These are phyloP conservation scores for Craterocephalus amniculus DNA, from an alignment of 2,797 vertebrate species.

Conservation along the genomic window DNA sequence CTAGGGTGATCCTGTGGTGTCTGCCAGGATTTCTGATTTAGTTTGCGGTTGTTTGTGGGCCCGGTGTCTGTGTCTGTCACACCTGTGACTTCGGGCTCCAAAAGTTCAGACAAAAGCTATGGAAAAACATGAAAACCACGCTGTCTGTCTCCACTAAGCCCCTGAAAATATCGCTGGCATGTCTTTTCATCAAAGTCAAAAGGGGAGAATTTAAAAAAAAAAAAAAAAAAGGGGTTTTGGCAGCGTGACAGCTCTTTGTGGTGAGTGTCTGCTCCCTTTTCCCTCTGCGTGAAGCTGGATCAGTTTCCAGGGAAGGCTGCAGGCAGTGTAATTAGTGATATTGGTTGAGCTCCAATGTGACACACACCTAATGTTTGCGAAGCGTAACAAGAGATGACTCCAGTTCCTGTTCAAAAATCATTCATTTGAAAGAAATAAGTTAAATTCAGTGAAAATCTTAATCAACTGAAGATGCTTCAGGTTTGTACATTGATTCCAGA, in stretches of 20 bases:
- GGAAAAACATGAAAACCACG: constrained; percentile 68
- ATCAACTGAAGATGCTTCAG: not conserved
- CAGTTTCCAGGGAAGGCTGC: constrained; percentile 56
- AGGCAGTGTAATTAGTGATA: constrained; percentile 40
- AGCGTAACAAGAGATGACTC: not conserved
- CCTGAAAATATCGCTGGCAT: constrained; percentile 60
- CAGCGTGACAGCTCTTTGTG: constrained; percentile 68
- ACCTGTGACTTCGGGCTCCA: constrained; percentile 66
- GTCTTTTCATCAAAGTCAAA: constrained; percentile 67
- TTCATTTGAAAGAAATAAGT: not conserved
- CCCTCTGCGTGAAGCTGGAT: constrained; percentile 50
- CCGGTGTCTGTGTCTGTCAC: constrained; percentile 41
- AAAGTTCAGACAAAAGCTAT: constrained; percentile 63
- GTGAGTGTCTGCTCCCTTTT: constrained; percentile 50
- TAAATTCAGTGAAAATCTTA: not conserved
- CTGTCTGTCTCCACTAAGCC: constrained; percentile 70
- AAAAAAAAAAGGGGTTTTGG: constrained; percentile 60
- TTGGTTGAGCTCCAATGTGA: constrained; percentile 37
- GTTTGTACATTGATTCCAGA: not conserved
- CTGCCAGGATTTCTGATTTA: constrained; percentile 52
- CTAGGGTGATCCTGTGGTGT: constrained; percentile 38
- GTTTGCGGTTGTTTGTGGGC: constrained; percentile 13
- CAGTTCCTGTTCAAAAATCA: not conserved
- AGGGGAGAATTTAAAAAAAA: not conserved
- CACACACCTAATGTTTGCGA: not conserved